phyloP scores from a whole-genome alignment of 2,888 invertebrate species.

The Patella ulyssiponensis region DNA sequence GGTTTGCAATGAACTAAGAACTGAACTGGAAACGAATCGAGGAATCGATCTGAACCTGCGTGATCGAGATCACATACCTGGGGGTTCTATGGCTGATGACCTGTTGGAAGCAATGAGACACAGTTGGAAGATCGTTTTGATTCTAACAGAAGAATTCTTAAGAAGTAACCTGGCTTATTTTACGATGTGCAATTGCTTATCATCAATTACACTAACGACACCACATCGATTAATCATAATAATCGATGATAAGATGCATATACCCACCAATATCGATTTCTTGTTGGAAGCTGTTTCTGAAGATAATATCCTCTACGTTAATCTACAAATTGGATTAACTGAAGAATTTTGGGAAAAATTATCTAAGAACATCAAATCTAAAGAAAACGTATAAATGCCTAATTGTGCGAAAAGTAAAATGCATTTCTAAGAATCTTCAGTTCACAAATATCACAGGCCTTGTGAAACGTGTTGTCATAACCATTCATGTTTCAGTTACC shows the following conservation, averaged over 20 bases:
- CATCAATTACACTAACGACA: background rate
- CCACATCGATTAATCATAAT: background rate
- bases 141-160: background rate
- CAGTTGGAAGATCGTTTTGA: slow-evolving; percentile 1
- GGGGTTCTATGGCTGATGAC: background rate
- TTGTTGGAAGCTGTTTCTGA: background rate
- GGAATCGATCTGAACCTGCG: background rate
- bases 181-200: background rate
- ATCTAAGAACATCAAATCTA: background rate
- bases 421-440: too few relatives aligned
- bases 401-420: too few relatives aligned
- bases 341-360: background rate
- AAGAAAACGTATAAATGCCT: too few relatives aligned
- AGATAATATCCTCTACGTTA: background rate
- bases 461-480: too few relatives aligned
- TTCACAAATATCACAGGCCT: too few relatives aligned
- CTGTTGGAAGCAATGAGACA: background rate
- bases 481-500: too few relatives aligned
- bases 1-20: background rate
- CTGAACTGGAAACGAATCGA: background rate
- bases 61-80: background rate
- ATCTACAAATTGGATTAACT: background rate
- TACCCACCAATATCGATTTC: background rate
- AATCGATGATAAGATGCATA: background rate
- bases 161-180: background rate